These are phyloP conservation scores for Sebastes schlegelii DNA, from an alignment of 2,113 vertebrate species.

Conservation along the genomic window DNA sequence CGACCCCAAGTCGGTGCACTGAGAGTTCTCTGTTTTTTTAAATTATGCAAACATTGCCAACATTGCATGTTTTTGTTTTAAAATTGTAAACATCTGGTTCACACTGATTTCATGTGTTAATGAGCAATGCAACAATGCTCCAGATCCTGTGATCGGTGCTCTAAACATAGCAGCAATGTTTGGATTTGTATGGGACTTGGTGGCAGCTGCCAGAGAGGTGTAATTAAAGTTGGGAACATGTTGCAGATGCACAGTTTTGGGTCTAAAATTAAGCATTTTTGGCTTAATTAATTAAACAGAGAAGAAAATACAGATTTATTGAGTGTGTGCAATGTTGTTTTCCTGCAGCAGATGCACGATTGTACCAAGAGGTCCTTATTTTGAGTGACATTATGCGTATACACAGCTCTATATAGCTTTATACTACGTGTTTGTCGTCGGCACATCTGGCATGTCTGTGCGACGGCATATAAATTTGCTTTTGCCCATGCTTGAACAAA, in stretches of 20 bases:
- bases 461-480: constrained; percentile 12
- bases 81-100: background rate
- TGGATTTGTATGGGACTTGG: background rate
- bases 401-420: background rate
- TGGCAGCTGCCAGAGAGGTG: constrained; percentile 1
- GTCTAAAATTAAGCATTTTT: background rate
- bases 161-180: background rate
- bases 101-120: background rate
- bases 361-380: background rate
- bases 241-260: background rate
- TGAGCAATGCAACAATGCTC: background rate
- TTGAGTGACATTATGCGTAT: background rate
- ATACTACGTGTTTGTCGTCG: background rate
- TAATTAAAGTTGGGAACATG: background rate
- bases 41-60: no score
- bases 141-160: background rate
- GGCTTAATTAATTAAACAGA: background rate
- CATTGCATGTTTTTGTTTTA: background rate
- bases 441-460: constrained; percentile 5
- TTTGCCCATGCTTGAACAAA: background rate
- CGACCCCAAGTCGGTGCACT: no score
- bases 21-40: background rate
- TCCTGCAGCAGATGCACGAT: background rate
- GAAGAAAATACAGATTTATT: background rate
- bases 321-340: background rate